Base-by-base conservation (phyloP, 2,797 vertebrate genomes). In the Gastrophryne carolinensis region DNA sequence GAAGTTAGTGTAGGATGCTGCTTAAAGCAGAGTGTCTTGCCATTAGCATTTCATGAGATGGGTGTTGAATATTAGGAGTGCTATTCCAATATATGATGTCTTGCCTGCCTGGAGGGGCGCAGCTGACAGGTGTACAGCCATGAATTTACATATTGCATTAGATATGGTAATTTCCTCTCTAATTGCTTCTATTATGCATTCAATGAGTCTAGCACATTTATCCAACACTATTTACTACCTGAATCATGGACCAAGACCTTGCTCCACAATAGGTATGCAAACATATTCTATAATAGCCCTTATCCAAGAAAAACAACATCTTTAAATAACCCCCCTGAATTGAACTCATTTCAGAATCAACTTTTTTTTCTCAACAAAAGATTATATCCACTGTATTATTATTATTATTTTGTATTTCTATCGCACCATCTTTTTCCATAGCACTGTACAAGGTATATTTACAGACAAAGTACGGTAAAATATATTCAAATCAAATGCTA, bases 81-180 rank as follows among this genome's bases (percentile, higher is more conserved):
- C 21, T 47, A 19, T 21, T 10, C 5, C 5, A 19, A 47, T 47
- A 47, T 47, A 47, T 47, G 44, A 47, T 21, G 44, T 64, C 39
- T 64, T 17, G 10, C 8, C 44, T 26, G 62, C 27, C 27, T 47
- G 10, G 4, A 47, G 41, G 63, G 44, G 37, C 62, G 21, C 72
- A 60, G 72, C 63, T 67, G 72, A 29, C 72, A 75, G 72, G 72
- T 67, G 72, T 58, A 3, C 50, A 60, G 21, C 34, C 52, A 4
- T 11, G n/a, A 29, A 75, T 75, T 67, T 74, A 49, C 60, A 66
- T 49, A 57, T 47, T 49, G 47, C 64, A 75, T 75, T 34, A 67
- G 63, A 26, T 24, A 72, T 35, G 56, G 9, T 50, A 62, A 71
- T 71, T 71, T 32, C 19, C 52, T 27, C 29, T 17, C 8, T 26